Conservation (phyloP, 2,113 vertebrate genomes). For the Grantiella picta region DNA sequence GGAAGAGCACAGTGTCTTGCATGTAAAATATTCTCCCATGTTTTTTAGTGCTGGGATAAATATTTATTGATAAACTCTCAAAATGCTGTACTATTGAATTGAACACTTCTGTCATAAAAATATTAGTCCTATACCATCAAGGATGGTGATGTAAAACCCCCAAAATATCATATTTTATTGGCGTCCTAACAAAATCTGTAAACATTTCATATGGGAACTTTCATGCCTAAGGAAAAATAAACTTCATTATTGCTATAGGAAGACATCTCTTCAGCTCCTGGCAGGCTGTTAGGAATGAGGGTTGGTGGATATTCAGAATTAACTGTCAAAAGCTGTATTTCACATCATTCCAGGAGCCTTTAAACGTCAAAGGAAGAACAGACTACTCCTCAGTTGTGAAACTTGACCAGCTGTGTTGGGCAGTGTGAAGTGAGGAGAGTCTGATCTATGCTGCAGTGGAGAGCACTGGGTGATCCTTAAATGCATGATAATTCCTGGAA, state of each 20-base stretch:
- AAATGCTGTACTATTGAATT: neutral
- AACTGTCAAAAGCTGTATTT: neutral
- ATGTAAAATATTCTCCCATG: neutral
- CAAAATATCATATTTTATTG: neutral
- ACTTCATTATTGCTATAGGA: neutral
- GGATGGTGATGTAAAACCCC: neutral
- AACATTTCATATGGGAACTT: neutral
- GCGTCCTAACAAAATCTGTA: neutral
- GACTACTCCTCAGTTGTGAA: neutral
- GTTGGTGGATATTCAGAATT: neutral
- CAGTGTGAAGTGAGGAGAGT: neutral
- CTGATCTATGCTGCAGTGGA: neutral
- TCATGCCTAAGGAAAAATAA: neutral
- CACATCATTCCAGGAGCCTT: neutral
- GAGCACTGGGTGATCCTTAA: neutral
- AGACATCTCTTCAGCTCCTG: neutral
- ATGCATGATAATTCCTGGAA: neutral
- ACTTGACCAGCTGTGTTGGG: neutral
- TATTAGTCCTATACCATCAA: neutral
- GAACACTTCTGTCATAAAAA: neutral
- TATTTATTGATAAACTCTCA: constrained; percentile 17
- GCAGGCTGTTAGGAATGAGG: neutral
- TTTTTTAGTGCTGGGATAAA: neutral
- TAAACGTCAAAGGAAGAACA: neutral
- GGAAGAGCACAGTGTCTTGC: neutral